Conservation (phyloP, 2,113 vertebrate species). For the Anolis sagrei region DNA sequence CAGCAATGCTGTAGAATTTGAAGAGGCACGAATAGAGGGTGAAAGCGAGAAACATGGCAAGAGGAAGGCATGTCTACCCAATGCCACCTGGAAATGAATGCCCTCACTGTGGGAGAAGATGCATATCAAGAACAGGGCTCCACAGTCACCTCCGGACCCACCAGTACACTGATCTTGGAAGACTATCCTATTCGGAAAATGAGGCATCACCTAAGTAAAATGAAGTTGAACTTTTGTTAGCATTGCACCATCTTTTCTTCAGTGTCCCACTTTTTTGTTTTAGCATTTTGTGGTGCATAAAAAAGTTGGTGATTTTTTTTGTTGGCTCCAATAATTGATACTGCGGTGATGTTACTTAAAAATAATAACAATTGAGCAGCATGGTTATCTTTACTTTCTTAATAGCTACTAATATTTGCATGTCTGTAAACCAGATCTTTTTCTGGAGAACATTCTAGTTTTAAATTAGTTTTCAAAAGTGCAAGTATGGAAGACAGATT, state of each 20-base stretch:
- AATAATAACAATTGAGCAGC: not conserved
- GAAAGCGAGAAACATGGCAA: too few relatives aligned
- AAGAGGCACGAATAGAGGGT: too few relatives aligned
- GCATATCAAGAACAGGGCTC: too few relatives aligned
- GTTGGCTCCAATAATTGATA: not conserved
- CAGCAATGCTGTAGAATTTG: too few relatives aligned
- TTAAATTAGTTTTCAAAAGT: constrained; percentile 32
- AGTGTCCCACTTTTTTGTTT: not conserved
- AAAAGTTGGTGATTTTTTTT: not conserved
- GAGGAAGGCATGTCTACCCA: too few relatives aligned
- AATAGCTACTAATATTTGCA: not conserved
- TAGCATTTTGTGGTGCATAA: not conserved
- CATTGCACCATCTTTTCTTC: too few relatives aligned
- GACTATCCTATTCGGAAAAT: too few relatives aligned
- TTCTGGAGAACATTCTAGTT: constrained; percentile 15
- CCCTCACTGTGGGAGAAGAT: too few relatives aligned
- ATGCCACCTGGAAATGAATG: too few relatives aligned
- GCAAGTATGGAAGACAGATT: not conserved
- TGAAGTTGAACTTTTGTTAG: not conserved
- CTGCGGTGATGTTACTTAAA: not conserved
- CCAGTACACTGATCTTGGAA: too few relatives aligned
- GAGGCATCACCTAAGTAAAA: too few relatives aligned
- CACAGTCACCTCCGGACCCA: too few relatives aligned
- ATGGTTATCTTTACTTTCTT: not conserved
- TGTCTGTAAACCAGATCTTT: not conserved